These are phyloP conservation scores for Chrysomela aeneicollis DNA, from an alignment of 2,888 invertebrate genomes.

Conservation along the genomic window DNA sequence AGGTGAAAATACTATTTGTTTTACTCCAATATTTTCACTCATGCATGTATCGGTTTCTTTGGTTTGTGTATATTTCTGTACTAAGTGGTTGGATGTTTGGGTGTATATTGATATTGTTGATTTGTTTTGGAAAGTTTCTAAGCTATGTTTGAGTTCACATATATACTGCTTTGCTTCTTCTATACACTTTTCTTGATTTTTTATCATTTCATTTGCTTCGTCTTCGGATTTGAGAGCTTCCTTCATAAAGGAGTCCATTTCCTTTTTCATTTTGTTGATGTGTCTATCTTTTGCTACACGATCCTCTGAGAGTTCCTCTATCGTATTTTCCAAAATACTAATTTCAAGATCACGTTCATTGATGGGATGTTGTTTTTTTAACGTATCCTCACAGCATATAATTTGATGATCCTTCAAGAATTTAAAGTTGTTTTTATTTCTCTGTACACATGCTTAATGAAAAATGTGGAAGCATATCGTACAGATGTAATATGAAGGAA, in stretches of 20 bases:
- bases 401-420: conserved; percentile 1
- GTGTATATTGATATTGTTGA: conserved; percentile 7
- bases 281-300: conserved; percentile 15
- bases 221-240: conserved; percentile 11
- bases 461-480: conserved; percentile 1
- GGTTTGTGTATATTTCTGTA: conserved; percentile 1
- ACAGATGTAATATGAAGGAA: conserved; percentile 8
- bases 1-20: not conserved
- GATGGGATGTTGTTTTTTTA: conserved; percentile 4
- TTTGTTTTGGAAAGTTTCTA: conserved; percentile 5
- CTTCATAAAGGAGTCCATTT: conserved; percentile 5
- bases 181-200: conserved; percentile 4
- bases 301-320: conserved; percentile 9
- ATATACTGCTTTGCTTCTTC: conserved; percentile 5
- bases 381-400: not conserved
- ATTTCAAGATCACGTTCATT: conserved; percentile 1
- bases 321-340: conserved; percentile 8
- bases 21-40: conserved; percentile 2
- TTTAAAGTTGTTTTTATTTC: conserved; percentile 3
- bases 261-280: conserved; percentile 12
- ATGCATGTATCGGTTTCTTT: not conserved
- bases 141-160: not conserved
- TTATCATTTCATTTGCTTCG: conserved; percentile 5
- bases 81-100: conserved; percentile 3
- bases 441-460: not conserved